These are phyloP conservation scores for Acridotheres tristis DNA, from an alignment of 2,797 vertebrate genomes.

Conservation along the genomic window DNA sequence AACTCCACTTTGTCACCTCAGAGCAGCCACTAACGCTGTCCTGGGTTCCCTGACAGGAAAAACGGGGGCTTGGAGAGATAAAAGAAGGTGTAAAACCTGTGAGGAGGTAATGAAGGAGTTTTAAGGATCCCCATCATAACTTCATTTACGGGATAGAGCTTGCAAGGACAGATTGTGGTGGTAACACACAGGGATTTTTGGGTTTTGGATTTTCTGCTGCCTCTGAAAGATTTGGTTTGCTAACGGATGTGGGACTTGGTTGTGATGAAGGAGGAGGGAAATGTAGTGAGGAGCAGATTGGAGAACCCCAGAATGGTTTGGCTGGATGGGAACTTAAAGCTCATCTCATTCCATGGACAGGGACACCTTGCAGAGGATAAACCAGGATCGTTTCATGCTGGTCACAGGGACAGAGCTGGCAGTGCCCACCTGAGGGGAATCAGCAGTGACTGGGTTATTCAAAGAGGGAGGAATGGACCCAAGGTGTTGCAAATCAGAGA, in stretches of 20 bases:
- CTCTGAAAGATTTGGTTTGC: background rate
- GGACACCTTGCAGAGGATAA: background rate
- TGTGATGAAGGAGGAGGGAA: background rate
- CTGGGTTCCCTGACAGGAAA: background rate
- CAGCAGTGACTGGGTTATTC: background rate
- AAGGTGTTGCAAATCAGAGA: background rate
- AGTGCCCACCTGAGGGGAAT: background rate
- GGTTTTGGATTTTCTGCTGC: background rate
- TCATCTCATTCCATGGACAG: background rate
- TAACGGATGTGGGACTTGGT: background rate
- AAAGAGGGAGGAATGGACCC: background rate
- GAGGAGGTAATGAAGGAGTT: background rate
- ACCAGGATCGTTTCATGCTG: accelerated
- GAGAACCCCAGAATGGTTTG: background rate
- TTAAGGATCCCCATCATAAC: background rate
- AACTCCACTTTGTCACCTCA: background rate
- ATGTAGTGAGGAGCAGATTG: accelerated
- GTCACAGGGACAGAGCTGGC: background rate
- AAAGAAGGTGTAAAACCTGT: background rate
- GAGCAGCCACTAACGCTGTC: background rate
- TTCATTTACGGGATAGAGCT: background rate
- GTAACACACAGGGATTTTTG: background rate
- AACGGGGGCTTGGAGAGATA: background rate
- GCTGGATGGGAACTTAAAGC: background rate
- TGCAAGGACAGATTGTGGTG: background rate